Evolutionary conservation across 2,797 vertebrate species (phyloP), one percentile per base, ranked within the genome.

Genomic region (Lithobates sylvaticus): DNA sequence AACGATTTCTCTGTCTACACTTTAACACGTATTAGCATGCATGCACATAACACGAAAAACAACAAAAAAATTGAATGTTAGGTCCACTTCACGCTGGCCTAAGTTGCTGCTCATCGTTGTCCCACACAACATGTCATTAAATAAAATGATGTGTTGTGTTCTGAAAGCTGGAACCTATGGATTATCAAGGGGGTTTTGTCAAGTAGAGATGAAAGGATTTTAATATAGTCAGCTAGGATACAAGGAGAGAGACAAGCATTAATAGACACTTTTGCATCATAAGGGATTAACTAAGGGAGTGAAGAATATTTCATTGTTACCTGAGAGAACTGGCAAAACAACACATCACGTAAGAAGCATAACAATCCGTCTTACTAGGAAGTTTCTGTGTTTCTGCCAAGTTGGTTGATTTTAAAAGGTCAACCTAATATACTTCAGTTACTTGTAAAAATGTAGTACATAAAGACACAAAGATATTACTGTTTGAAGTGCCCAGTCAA

Each of bases 281-380:
- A 81, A 81, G 23, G 68, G 79, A 81, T 81, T 81, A 81, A 61
- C 44, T 58, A 39, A 39, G 13, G 32, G n/a, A 72, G 69, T 36
- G 10, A 50, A 69, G 29, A 61, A 81, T 71, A 71, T 32, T 21
- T 81, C 68, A 81, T 81, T 16, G 8, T 61, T 34, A 34, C n/a
- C 47, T 27, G n/a, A 61, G 69, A 27, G 61, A 29, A 16, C 34
- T n/a, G 58, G 42, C 15, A 78, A 32, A 77, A 15, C 54, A 78
- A 77, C 7, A 42, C 61, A 78, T 78, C 12, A 44, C 61, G 18
- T 61, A 23, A 61, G 54, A 61, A 61, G 54, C 54, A n/a, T 23
- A 61, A 61, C 54, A 61, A 23, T 61, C 54, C n/a, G 7, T 9
- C 54, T 61, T 9, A 61, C 54, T 61, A 23, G 5, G 54, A 61